Base-by-base conservation (phyloP, 1,140 invertebrate genomes). In the Dolichoris vasculosae region DNA sequence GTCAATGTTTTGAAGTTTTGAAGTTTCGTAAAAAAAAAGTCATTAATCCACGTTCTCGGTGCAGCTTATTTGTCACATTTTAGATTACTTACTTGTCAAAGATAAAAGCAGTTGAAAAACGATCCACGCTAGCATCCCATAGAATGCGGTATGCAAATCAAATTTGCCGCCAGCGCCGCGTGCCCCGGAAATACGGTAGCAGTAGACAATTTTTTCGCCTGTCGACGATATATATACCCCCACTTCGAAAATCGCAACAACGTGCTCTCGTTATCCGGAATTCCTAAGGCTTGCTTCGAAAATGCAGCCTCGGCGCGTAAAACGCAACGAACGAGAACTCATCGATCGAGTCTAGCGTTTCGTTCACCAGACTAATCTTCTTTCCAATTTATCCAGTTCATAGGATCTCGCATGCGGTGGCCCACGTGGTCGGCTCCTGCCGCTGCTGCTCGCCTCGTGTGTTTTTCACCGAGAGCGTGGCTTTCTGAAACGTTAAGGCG, bases 141-240 rank as follows among this genome's bases (percentile, higher is more conserved):
- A 26, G 55, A 43, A 6, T 43, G 9, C 26, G 26, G 26, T 0
- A 40, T 26, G 63, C 0, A 30, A 23, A 79, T 85, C 43, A 26
- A 80, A 85, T 76, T 51, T 82, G 40, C 40, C 84, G 84, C 78
- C 71, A 64, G 64, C 40, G 9, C 32, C 43, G 63, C 46, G 83
- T 35, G n/a, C 23, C 46, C 84, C 84, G 84, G 84, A 85, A 85
- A 40, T 79, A 79, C 63, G 71, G 78, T 85, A 85, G 84, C 84
- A 85, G 84, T 82, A 55, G 83, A 80, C 83, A 80, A 85, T 80
- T 80, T 73, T 76, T 83, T 73, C 77, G 64, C 67, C 35, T 23
- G 48, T 64, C 81, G 17, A n/a, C 11, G 69, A 40, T 73, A 40
- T 38, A n/a, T n/a, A 23, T 59, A 23, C 71, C 82, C 71, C 67